Percentiles rank a stretch among this genome's conserved stretches.
Evolutionary conservation across 2,888 invertebrate species (phyloP).

Genomic region (Heliconius sara): DNA sequence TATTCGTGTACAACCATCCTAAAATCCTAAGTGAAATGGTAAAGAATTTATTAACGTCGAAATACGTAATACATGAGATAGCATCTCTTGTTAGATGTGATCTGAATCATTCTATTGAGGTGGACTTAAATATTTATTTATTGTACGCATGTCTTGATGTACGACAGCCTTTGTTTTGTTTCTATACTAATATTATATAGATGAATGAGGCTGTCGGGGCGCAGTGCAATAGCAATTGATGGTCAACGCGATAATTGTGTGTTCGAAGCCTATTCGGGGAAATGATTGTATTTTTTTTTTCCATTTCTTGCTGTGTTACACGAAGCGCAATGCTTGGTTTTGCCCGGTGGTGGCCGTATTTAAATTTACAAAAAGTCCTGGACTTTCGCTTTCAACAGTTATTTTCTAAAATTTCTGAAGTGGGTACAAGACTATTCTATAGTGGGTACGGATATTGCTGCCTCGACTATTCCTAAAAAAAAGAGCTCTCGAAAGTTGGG

Average conservation of each 20-base stretch:
- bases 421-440: no score
- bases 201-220: not conserved
- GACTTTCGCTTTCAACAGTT: no score
- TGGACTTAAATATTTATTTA: conserved; percentile 43
- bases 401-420: no score
- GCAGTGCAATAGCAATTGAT: not conserved
- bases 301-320: no score
- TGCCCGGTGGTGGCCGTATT: no score
- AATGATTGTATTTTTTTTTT: no score
- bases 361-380: no score
- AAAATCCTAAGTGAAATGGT: conserved; percentile 36
- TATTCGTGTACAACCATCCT: conserved; percentile 15
- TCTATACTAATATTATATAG: conserved; percentile 32
- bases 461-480: no score
- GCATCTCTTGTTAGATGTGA: conserved; percentile 44
- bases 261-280: not conserved
- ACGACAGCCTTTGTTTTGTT: conserved; percentile 37
- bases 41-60: conserved; percentile 44
- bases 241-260: not conserved
- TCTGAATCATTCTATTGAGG: conserved; percentile 47
- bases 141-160: conserved; percentile 16
- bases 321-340: no score
- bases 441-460: no score
- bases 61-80: conserved; percentile 45
- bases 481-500: not conserved